Conservation (phyloP, 2,113 vertebrate species). For the Gavialis gangeticus region DNA sequence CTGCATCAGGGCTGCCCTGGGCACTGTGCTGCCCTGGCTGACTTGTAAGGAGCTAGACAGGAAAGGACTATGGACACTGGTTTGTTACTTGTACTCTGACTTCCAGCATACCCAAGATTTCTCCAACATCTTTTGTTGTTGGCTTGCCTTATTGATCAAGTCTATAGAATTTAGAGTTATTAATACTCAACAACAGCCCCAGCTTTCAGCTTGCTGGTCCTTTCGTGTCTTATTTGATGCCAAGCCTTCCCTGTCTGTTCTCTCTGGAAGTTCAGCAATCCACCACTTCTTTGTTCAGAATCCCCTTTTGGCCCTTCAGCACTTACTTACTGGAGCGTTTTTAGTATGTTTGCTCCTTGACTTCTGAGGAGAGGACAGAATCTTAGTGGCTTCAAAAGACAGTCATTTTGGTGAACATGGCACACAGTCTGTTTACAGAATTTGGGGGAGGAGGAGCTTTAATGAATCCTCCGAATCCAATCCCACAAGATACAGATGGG, state of each 20-base stretch:
- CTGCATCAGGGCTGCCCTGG: too few relatives aligned
- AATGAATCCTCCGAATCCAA: too few relatives aligned
- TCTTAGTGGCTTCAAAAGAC: too few relatives aligned
- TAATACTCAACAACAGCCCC: not conserved
- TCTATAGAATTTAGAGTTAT: not conserved
- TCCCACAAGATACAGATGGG: too few relatives aligned
- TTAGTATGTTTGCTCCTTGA: too few relatives aligned
- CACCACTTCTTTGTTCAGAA: not conserved
- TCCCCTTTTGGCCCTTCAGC: not conserved
- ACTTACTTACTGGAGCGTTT: fast-evolving
- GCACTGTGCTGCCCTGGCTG: too few relatives aligned
- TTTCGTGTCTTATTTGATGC: fast-evolving
- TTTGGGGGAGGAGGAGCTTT: too few relatives aligned
- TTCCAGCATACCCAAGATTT: not conserved
- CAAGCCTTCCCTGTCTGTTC: not conserved
- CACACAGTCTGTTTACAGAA: too few relatives aligned
- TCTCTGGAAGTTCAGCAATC: fast-evolving
- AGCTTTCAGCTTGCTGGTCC: not conserved
- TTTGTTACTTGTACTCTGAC: not conserved
- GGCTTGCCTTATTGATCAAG: fast-evolving
- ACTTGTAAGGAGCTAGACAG: not conserved
- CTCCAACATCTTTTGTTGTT: fast-evolving
- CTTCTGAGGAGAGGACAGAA: too few relatives aligned
- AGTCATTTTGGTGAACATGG: too few relatives aligned
- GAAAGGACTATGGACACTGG: not conserved